A percentile compares a stretch with the other conserved stretches of the same genome.
These are phyloP conservation scores for Mesochorus sp. DNA, from an alignment of 2,888 invertebrate species.

Conservation along the genomic window DNA sequence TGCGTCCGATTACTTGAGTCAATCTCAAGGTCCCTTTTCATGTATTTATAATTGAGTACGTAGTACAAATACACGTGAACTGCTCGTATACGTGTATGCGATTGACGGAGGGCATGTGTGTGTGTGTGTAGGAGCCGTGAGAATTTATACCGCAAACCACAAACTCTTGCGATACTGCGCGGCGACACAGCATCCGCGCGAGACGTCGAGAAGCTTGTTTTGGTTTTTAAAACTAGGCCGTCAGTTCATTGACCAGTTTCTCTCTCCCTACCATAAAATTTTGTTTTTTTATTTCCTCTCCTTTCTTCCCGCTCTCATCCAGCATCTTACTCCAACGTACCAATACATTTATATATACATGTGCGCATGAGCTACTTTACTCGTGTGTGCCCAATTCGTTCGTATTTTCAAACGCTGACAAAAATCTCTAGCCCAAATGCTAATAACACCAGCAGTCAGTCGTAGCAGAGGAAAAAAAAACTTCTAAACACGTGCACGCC, in stretches of 20 bases:
- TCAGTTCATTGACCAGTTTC: slow-evolving; percentile 72
- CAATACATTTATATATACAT: too few relatives aligned
- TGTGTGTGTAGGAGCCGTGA: slow-evolving; percentile 24
- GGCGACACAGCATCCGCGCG: slow-evolving; percentile 45
- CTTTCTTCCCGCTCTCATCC: slow-evolving; percentile 51
- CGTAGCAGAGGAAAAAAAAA: too few relatives aligned
- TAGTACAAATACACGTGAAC: neutral
- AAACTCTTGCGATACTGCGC: slow-evolving; percentile 37
- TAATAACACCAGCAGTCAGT: too few relatives aligned
- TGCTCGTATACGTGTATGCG: neutral
- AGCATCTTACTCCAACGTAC: slow-evolving; percentile 39
- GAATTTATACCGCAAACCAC: slow-evolving; percentile 50
- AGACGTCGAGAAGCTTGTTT: slow-evolving; percentile 73
- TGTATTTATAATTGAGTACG: neutral
- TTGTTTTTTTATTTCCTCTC: slow-evolving; percentile 25
- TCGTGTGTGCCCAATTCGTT: slow-evolving; percentile 14
- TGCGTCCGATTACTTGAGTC: too few relatives aligned
- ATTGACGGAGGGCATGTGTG: slow-evolving; percentile 22
- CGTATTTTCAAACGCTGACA: too few relatives aligned
- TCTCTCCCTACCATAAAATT: slow-evolving; percentile 21
- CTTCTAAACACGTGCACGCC: too few relatives aligned
- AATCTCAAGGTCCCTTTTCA: neutral
- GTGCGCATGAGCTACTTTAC: slow-evolving; percentile 27
- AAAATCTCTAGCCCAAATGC: too few relatives aligned
- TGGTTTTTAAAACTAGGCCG: slow-evolving; percentile 79